Evolutionary conservation across 2,113 vertebrate species (phyloP).

Genomic region (Chamaetylas fuelleborni): DNA sequence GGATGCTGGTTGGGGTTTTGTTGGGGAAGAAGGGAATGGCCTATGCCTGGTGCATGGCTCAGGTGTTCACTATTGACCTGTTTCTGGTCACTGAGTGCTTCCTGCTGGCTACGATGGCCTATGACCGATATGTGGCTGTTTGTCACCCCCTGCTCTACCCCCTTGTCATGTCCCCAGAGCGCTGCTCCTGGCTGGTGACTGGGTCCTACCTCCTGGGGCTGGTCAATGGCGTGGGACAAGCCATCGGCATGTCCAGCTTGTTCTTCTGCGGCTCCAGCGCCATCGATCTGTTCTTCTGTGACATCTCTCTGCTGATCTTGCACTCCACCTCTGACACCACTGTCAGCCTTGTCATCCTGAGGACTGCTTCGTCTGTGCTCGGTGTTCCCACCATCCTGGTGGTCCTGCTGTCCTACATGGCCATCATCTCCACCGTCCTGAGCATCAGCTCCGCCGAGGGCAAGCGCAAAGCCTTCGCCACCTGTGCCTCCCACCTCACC

Average conservation of each 20-base stretch:
- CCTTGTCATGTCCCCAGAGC: not conserved
- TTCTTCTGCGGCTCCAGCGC: constrained; percentile 14
- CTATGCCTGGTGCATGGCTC: not conserved
- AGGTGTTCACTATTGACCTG: not conserved
- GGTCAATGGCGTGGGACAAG: not conserved
- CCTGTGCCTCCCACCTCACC: constrained; percentile 39
- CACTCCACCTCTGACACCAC: not conserved
- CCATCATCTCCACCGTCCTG: constrained; percentile 42
- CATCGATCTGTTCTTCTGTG: constrained; percentile 20
- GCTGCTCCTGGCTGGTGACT: not conserved
- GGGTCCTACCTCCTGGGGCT: not conserved
- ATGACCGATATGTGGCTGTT: not conserved
- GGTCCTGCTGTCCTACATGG: constrained; percentile 35
- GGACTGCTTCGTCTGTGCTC: not conserved
- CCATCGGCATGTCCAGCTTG: not conserved
- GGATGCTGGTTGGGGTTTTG: not conserved
- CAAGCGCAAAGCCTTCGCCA: constrained; percentile 41
- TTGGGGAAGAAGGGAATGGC: not conserved
- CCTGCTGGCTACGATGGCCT: not conserved
- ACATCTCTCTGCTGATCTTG: not conserved
- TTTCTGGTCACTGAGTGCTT: not conserved
- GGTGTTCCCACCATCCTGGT: not conserved
- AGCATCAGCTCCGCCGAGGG: not conserved
- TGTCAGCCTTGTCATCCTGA: not conserved
- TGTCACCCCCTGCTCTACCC: not conserved